These are phyloP conservation scores for Tribolium madens DNA, from an alignment of 1,140 invertebrate genomes.

Conservation along the genomic window DNA sequence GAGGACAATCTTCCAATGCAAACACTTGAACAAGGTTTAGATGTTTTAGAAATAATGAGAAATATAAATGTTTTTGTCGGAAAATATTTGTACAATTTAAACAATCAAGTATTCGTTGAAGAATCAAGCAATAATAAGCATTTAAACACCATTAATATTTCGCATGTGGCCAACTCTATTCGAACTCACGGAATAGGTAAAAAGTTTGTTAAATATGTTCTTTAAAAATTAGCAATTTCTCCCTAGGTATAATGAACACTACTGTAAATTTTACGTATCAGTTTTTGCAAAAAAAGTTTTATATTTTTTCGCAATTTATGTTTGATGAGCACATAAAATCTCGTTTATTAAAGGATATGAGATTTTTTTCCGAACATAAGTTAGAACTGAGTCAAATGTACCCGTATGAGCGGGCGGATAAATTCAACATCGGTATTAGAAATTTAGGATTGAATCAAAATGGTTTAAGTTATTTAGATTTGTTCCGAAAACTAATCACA, in stretches of 20 bases:
- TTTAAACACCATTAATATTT: slow-evolving; percentile 95
- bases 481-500: slow-evolving; percentile 92
- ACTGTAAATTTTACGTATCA: slow-evolving; percentile 98
- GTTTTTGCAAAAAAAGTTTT: slow-evolving; percentile 94
- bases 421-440: slow-evolving; percentile 93
- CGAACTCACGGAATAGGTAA: slow-evolving; percentile 92
- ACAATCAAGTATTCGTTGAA: slow-evolving; percentile 97
- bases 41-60: slow-evolving; percentile 97
- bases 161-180: slow-evolving; percentile 97
- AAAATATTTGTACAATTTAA: slow-evolving; percentile 95
- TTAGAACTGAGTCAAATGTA: slow-evolving; percentile 73
- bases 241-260: slow-evolving; percentile 93
- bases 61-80: slow-evolving; percentile 97
- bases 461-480: slow-evolving; percentile 90
- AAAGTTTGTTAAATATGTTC: neutral
- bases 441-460: slow-evolving; percentile 88
- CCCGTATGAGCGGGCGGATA: slow-evolving; percentile 92
- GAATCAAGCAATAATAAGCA: slow-evolving; percentile 92
- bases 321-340: slow-evolving; percentile 99
- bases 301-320: slow-evolving; percentile 96
- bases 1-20: slow-evolving; percentile 96
- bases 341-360: slow-evolving; percentile 89
- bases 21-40: slow-evolving; percentile 97
- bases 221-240: neutral
- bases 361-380: slow-evolving; percentile 76